A percentile compares a stretch with the other conserved stretches of the same genome.
phyloP scores from a whole-genome alignment of 1,140 invertebrate species.

The Megathymus violae region DNA sequence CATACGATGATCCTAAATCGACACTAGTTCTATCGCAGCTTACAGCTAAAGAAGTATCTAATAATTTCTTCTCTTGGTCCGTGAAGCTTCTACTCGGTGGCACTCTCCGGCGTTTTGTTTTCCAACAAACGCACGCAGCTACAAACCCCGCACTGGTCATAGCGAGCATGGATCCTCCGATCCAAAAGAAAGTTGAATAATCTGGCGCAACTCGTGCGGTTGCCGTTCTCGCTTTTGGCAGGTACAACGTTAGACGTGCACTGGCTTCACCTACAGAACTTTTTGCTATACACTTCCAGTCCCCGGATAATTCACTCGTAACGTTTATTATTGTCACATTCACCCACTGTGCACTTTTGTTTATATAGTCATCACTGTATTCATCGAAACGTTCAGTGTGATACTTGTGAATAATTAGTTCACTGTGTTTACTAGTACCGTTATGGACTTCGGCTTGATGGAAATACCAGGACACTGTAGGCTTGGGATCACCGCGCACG shows the following conservation, averaged over 20 bases:
- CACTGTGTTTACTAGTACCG: slow-evolving; percentile 56
- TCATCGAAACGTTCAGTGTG: slow-evolving; percentile 58
- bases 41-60: slow-evolving; percentile 90
- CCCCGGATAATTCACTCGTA: slow-evolving; percentile 74
- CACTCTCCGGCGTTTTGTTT: slow-evolving; percentile 83
- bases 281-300: slow-evolving; percentile 77
- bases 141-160: slow-evolving; percentile 68
- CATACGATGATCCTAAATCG: slow-evolving; percentile 83
- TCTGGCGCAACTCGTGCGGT: slow-evolving; percentile 68
- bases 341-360: slow-evolving; percentile 76
- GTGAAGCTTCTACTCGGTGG: slow-evolving; percentile 91
- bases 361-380: slow-evolving; percentile 63
- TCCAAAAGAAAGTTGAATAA: slow-evolving; percentile 72
- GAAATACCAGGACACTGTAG: slow-evolving; percentile 91
- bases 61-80: slow-evolving; percentile 92
- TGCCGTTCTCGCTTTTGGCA: slow-evolving; percentile 69
- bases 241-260: slow-evolving; percentile 68
- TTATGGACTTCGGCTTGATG: slow-evolving; percentile 84
- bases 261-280: slow-evolving; percentile 68
- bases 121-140: slow-evolving; percentile 71
- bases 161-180: slow-evolving; percentile 65
- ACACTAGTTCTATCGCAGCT: slow-evolving; percentile 86
- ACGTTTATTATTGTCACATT: slow-evolving; percentile 78
- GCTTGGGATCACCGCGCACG: slow-evolving; percentile 91
- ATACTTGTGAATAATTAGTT: slow-evolving; percentile 59